Percentiles rank a stretch among this genome's conserved stretches.
These are phyloP conservation scores for Scotopteryx bipunctaria DNA, from an alignment of 2,888 invertebrate genomes.

Conservation along the genomic window DNA sequence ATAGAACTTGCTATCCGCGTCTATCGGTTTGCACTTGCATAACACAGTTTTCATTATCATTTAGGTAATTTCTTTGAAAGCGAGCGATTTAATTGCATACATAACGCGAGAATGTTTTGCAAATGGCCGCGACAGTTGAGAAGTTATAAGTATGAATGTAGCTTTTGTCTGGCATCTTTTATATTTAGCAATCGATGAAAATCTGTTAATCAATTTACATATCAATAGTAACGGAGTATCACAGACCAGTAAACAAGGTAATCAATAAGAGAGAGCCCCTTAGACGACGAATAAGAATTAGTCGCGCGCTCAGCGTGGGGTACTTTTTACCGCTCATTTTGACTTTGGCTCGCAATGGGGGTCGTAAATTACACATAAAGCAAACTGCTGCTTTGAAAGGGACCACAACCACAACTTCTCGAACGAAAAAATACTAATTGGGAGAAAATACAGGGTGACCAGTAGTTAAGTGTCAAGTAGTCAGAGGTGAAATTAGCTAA, in stretches of 20 bases:
- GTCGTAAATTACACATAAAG: constrained; percentile 19
- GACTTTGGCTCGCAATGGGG: constrained; percentile 11
- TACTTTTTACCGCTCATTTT: constrained; percentile 35
- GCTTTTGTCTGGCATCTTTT: too few relatives aligned
- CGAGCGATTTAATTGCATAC: too few relatives aligned
- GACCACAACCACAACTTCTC: not conserved
- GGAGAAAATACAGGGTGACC: too few relatives aligned
- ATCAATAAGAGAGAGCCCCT: constrained; percentile 33
- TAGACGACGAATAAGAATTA: constrained; percentile 35
- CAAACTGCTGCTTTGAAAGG: not conserved
- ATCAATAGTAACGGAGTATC: constrained; percentile 27
- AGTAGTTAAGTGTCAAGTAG: too few relatives aligned
- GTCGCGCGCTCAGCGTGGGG: constrained; percentile 27
- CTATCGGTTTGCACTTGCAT: too few relatives aligned
- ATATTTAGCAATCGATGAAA: too few relatives aligned
- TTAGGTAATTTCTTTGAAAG: too few relatives aligned
- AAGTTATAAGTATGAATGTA: too few relatives aligned
- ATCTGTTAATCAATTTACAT: constrained; percentile 14
- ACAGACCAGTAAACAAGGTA: constrained; percentile 38
- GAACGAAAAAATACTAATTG: constrained; percentile 2
- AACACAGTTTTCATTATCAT: too few relatives aligned
- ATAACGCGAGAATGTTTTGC: too few relatives aligned
- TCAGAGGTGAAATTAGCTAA: not conserved
- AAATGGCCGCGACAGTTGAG: too few relatives aligned
- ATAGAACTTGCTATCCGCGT: too few relatives aligned